Base-by-base conservation (phyloP, 2,888 invertebrate genomes). In the Caenorhabditis macrosperma region DNA sequence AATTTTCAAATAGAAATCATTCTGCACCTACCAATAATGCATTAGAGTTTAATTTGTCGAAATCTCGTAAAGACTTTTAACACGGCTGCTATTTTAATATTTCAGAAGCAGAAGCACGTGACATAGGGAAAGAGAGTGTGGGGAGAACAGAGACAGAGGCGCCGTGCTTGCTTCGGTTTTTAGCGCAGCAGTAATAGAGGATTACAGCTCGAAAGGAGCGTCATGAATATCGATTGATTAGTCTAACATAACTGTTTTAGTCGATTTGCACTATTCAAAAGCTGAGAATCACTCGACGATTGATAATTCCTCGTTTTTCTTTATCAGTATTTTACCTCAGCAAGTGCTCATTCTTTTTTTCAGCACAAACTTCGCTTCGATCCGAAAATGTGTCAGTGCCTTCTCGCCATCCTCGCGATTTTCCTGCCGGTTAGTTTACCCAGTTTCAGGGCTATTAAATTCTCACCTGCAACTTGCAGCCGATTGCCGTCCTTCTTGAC, bases 401-500 rank as follows among this genome's bases (percentile, higher is more conserved):
- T 81, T 17, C 78, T 78, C 46, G 67, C 66, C 10, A 26, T 81
- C 9, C 69, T 81, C 28, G 81, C 81, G 0, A 4, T 81, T 6
- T 55, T 81, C 52, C 30, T 59, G 10, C 81, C 81, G 54, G 81
- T 78, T 41, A 69, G 64, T 46, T 12, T 30, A 20, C 7, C 24
- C 15, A 2, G 33, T n/a, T 15, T 30, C 0, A 46, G 12, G 5
- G n/a, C 10, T 1, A 50, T 26, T 7, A 6, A 12, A 20, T 17
- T 24, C 5, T 17, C 24, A 67, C 10, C n/a, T 24, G n/a, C 28
- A n/a, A 41, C 20, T 67, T 81, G 44, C 57, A 82, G 81, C 82
- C 82, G 46, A n/a, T 82, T 46, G 82, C 82, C 24, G 78, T 82
- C 5, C 68, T 82, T 44, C 68, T 82, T 28, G 57, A 82, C 54